A percentile compares a stretch with the other conserved stretches of the same genome.
Conservation (phyloP, 2,113 vertebrate species). For the Puntigrus tetrazona region DNA sequence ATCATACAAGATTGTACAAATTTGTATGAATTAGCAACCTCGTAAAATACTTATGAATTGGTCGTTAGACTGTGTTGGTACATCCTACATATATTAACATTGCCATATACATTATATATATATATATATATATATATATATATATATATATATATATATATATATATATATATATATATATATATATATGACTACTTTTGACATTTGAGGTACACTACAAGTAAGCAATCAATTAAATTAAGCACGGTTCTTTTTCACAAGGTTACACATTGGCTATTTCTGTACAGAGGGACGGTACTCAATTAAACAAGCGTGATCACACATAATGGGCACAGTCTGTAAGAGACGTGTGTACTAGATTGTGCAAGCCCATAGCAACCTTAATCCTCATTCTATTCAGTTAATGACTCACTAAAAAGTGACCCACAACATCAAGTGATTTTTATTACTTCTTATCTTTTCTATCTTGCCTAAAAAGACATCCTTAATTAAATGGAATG, state of each 20-base stretch:
- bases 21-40: too few species aligned
- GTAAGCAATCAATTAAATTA: background rate
- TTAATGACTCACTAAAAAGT: slow-evolving; percentile 55
- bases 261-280: background rate
- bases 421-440: slow-evolving; percentile 27
- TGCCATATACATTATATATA: too few species aligned
- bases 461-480: slow-evolving; percentile 9
- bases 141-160: too few species aligned
- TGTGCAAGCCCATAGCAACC: background rate
- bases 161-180: too few species aligned
- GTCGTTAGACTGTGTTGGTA: too few species aligned
- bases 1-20: too few species aligned
- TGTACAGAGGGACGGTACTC: background rate
- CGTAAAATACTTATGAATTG: too few species aligned
- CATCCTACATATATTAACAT: too few species aligned
- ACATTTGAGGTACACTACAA: background rate
- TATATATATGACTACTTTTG: too few species aligned
- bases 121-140: too few species aligned
- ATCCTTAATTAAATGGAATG: slow-evolving; percentile 47
- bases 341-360: background rate
- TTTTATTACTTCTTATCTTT: background rate
- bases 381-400: slow-evolving; percentile 55
- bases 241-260: background rate
- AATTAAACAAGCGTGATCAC: background rate
- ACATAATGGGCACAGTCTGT: background rate